Evolutionary conservation across 1,140 invertebrate genomes (phyloP).

Genomic region (Leptestheria dahalacensis): DNA sequence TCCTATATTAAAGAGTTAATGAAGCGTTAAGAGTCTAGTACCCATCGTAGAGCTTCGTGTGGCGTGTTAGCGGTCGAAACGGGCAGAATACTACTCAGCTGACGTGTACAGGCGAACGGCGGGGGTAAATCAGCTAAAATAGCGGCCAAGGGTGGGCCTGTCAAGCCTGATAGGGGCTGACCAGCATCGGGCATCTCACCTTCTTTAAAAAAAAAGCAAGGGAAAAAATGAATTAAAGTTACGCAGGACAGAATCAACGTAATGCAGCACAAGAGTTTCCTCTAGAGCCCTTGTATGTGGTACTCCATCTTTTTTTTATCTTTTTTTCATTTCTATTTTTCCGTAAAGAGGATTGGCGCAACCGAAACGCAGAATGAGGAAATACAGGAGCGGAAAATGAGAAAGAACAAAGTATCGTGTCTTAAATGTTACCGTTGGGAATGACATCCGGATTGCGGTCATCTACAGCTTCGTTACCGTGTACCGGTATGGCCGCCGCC

Average conservation of each 20-base stretch:
- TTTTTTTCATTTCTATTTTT: too few relatives aligned
- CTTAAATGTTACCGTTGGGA: conserved; percentile 7
- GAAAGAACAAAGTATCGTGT: too few relatives aligned
- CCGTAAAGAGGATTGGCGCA: too few relatives aligned
- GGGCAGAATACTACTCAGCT: conserved; percentile 1
- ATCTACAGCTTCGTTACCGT: conserved; percentile 1
- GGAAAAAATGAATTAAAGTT: too few relatives aligned
- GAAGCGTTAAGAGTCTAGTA: background rate
- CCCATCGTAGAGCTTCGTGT: conserved; percentile 1
- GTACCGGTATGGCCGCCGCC: background rate
- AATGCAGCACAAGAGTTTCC: too few relatives aligned
- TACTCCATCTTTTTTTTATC: too few relatives aligned
- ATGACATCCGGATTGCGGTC: conserved; percentile 15
- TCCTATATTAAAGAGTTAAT: too few relatives aligned
- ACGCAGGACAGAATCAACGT: too few relatives aligned
- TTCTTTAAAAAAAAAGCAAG: background rate
- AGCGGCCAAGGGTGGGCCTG: conserved; percentile 9
- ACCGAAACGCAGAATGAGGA: too few relatives aligned
- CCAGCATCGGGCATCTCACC: background rate
- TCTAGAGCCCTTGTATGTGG: too few relatives aligned
- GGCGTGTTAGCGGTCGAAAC: background rate
- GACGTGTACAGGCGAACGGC: conserved; percentile 8
- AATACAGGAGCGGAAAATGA: background rate
- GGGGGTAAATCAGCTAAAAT: conserved; percentile 15
- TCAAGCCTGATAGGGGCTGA: background rate